A percentile compares a stretch with the other conserved stretches of the same genome.
Conservation (phyloP, 2,888 invertebrate species). For the Scaptomyza cyrtandrae region DNA sequence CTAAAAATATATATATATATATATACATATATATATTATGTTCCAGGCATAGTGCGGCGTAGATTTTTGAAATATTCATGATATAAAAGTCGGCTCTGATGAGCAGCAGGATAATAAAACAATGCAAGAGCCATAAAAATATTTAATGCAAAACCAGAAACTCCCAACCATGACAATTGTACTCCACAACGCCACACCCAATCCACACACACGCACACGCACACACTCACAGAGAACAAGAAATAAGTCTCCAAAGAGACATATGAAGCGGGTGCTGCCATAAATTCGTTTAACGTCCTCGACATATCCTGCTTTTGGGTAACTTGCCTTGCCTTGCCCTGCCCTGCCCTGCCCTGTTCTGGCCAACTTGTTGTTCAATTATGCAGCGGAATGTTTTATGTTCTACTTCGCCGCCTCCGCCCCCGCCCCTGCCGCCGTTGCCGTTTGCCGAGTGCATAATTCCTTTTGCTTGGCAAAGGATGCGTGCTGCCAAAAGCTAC, state of each 20-base stretch:
- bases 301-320: constrained; percentile 27
- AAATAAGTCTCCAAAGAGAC: constrained; percentile 76
- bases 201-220: not conserved
- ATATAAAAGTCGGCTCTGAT: constrained; percentile 46
- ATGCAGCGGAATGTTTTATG: constrained; percentile 82
- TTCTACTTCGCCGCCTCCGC: constrained; percentile 19
- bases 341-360: not conserved
- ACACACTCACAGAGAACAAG: constrained; percentile 11
- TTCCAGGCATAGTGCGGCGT: constrained; percentile 34
- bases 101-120: constrained; percentile 71
- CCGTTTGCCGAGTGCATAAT: constrained; percentile 61
- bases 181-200: constrained; percentile 26
- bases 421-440: not conserved
- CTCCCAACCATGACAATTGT: constrained; percentile 57
- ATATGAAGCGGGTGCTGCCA: constrained; percentile 69
- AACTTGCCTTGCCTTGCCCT: not conserved
- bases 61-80: constrained; percentile 78
- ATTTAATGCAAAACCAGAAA: constrained; percentile 68
- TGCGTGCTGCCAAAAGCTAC: constrained; percentile 41
- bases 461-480: constrained; percentile 53
- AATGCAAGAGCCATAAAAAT: constrained; percentile 77
- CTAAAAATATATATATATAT: no score
- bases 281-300: constrained; percentile 65
- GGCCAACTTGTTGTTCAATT: constrained; percentile 80
- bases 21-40: not conserved